Evolutionary conservation across 2,888 invertebrate genomes (phyloP).

Genomic region (Epistrophe grossulariae): DNA sequence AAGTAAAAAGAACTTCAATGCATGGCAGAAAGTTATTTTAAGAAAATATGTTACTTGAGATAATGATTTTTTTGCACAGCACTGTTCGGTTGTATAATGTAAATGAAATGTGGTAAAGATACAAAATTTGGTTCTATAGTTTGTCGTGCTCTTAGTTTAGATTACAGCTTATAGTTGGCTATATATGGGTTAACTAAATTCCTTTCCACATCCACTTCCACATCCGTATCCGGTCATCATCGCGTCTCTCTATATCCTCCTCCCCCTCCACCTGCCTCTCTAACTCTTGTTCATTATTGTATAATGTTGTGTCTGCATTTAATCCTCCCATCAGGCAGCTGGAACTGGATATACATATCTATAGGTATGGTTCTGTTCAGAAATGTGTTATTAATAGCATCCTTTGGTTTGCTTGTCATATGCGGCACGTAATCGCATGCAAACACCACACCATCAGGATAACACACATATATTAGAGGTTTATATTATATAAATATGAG

Average conservation of each 20-base stretch:
- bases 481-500: too few species aligned
- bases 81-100: background rate
- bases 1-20: too few species aligned
- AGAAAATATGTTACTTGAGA: too few species aligned
- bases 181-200: conserved; percentile 10
- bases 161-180: conserved; percentile 16
- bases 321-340: background rate
- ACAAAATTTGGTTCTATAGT: conserved; percentile 1
- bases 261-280: too few species aligned
- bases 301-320: background rate
- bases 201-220: background rate
- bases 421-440: conserved; percentile 12
- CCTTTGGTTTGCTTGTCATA: conserved; percentile 22
- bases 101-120: background rate
- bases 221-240: conserved; percentile 22
- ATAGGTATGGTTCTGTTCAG: background rate
- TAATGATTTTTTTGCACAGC: background rate
- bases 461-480: too few species aligned
- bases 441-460: background rate
- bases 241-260: background rate
- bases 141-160: conserved; percentile 16
- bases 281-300: background rate
- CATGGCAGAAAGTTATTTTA: too few species aligned
- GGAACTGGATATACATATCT: too few species aligned
- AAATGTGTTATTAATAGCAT: conserved; percentile 32